phyloP scores from a whole-genome alignment of 2,888 invertebrate genomes.

The Drosophila pseudotalamancana region DNA sequence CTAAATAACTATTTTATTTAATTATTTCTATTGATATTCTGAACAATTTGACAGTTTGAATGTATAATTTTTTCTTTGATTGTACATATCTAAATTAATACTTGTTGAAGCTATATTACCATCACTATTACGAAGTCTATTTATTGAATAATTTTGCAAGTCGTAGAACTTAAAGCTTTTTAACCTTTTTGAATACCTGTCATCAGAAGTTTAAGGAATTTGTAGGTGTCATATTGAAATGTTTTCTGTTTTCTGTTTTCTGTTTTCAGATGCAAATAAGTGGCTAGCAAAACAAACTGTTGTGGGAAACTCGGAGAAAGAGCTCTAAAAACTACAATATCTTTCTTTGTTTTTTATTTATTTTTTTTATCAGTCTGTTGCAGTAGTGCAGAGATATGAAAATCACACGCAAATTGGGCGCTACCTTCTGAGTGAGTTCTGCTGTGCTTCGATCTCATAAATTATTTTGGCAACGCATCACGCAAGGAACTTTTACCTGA shows the following conservation, averaged over 20 bases:
- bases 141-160: no score
- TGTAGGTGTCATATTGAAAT: not conserved
- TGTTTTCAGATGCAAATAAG: not conserved
- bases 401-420: slow-evolving; percentile 72
- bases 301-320: slow-evolving; percentile 33
- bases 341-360: not conserved
- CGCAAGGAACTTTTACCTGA: slow-evolving; percentile 72
- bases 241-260: not conserved
- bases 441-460: slow-evolving; percentile 79
- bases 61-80: no score
- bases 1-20: no score
- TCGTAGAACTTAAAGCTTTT: no score
- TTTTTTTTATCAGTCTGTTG: slow-evolving; percentile 27
- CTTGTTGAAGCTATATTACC: no score
- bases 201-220: no score
- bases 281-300: slow-evolving; percentile 26
- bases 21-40: no score
- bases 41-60: no score
- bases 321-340: slow-evolving; percentile 11
- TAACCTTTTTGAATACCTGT: no score
- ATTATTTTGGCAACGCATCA: slow-evolving; percentile 84
- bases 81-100: no score
- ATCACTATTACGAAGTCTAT: no score
- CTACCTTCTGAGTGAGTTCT: slow-evolving; percentile 69
- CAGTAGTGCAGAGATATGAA: slow-evolving; percentile 30